A percentile compares a stretch with the other conserved stretches of the same genome.
Evolutionary conservation across 2,888 invertebrate genomes (phyloP).

Genomic region (Strigamia maritima): DNA sequence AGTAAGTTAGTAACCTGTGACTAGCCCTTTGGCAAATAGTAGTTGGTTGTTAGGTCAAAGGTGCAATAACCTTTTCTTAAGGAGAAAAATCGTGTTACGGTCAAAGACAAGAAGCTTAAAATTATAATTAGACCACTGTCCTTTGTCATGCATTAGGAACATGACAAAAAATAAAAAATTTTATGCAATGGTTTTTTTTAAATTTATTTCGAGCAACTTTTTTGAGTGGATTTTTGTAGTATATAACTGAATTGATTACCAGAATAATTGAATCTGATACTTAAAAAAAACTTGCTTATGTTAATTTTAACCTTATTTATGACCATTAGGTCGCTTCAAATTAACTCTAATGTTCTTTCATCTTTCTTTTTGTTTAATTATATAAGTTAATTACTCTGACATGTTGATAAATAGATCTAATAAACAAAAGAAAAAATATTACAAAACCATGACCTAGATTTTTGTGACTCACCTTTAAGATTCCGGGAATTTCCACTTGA

Average conservation of each 20-base stretch:
- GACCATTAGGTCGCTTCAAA: not conserved
- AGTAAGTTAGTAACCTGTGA: not conserved
- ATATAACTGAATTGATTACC: no score
- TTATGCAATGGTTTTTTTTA: no score
- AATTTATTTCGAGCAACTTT: no score
- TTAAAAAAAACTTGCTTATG: not conserved
- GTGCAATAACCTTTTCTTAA: not conserved
- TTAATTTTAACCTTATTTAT: not conserved
- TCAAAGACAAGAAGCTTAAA: not conserved
- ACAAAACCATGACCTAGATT: constrained; percentile 1
- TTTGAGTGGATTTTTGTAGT: no score
- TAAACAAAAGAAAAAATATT: not conserved
- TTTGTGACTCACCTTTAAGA: not conserved
- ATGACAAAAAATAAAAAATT: not conserved
- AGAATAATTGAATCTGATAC: no score
- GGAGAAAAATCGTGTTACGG: not conserved
- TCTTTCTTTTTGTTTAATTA: not conserved
- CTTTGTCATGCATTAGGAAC: not conserved
- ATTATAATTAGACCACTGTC: not conserved
- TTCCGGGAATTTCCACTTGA: constrained; percentile 8
- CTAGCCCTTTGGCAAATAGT: not conserved
- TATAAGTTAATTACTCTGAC: not conserved
- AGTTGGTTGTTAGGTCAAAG: not conserved
- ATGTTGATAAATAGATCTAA: not conserved
- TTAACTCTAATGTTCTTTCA: not conserved